Percentiles rank a stretch among this genome's conserved stretches.
Conservation (phyloP, 2,888 invertebrate species). For the Tinea pellionella region DNA sequence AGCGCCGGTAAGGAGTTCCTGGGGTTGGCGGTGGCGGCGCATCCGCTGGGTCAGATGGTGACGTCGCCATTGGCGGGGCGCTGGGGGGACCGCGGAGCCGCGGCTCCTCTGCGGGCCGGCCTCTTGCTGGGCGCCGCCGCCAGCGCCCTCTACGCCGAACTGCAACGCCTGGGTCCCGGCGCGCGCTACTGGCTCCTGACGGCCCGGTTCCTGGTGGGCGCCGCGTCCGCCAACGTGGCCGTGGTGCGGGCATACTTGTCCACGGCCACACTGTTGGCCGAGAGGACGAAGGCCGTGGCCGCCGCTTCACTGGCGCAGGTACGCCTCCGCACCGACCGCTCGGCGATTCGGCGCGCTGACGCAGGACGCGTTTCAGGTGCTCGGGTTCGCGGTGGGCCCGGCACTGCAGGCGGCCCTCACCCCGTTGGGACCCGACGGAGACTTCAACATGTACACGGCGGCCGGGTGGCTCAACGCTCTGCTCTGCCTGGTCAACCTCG, state of each 20-base stretch:
- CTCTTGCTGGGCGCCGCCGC: conserved; percentile 78
- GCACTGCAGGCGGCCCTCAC: conserved; percentile 85
- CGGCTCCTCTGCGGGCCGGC: conserved; percentile 77
- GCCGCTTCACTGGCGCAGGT: conserved; percentile 71
- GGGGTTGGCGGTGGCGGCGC: conserved; percentile 86
- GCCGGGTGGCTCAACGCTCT: conserved; percentile 87
- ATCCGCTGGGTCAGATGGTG: conserved; percentile 88
- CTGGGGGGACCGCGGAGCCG: conserved; percentile 84
- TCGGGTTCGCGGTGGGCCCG: conserved; percentile 89
- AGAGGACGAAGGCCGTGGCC: conserved; percentile 86
- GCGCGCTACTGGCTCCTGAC: conserved; percentile 77
- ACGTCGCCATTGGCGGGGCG: conserved; percentile 87
- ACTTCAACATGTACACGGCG: conserved; percentile 90
- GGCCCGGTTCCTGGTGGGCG: conserved; percentile 83
- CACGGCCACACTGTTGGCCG: conserved; percentile 81
- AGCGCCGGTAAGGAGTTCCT: conserved; percentile 84
- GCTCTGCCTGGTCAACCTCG: conserved; percentile 77
- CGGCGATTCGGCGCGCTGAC: background rate
- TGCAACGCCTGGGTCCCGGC: conserved; percentile 73
- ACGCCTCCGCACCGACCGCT: background rate
- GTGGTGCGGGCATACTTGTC: conserved; percentile 87
- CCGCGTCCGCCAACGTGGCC: conserved; percentile 88
- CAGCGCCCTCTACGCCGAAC: conserved; percentile 78
- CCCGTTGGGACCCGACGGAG: conserved; percentile 74
- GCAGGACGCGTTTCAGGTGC: conserved; percentile 73